A percentile compares a stretch with the other conserved stretches of the same genome.
These are phyloP conservation scores for Nyctereutes procyonoides DNA, from an alignment of 2,113 vertebrate genomes.

Conservation along the genomic window DNA sequence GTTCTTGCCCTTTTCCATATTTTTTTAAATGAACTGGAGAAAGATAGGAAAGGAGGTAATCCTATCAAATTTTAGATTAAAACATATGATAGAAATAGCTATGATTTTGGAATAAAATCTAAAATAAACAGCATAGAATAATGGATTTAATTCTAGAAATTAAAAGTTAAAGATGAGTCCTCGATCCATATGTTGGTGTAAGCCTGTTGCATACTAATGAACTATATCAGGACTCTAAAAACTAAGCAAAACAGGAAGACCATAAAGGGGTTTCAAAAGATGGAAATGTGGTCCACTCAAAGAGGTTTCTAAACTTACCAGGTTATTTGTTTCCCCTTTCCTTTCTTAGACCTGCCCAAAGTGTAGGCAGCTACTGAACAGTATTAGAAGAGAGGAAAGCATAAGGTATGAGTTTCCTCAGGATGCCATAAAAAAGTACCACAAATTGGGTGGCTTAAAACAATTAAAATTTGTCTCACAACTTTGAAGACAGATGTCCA, in stretches of 20 bases:
- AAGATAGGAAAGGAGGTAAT: background rate
- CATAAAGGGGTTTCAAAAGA: background rate
- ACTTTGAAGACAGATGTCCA: background rate
- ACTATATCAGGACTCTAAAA: background rate
- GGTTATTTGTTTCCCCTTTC: background rate
- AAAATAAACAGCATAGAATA: background rate
- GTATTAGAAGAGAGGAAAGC: background rate
- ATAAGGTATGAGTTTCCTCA: background rate
- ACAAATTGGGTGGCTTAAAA: background rate
- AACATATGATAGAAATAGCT: background rate
- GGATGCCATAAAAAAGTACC: background rate
- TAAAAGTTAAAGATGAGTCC: background rate
- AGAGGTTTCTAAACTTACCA: background rate
- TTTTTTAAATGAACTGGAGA: constrained; percentile 4
- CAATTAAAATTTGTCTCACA: background rate
- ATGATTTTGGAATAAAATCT: background rate
- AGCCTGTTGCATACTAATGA: background rate
- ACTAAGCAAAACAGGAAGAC: background rate
- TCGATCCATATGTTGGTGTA: background rate
- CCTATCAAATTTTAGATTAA: background rate
- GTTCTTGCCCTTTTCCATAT: background rate
- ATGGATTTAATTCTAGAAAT: background rate
- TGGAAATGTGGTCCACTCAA: background rate
- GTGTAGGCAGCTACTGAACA: background rate
- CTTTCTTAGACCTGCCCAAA: background rate